Base-by-base conservation (phyloP, 2,113 vertebrate species). In the Alectura lathami region DNA sequence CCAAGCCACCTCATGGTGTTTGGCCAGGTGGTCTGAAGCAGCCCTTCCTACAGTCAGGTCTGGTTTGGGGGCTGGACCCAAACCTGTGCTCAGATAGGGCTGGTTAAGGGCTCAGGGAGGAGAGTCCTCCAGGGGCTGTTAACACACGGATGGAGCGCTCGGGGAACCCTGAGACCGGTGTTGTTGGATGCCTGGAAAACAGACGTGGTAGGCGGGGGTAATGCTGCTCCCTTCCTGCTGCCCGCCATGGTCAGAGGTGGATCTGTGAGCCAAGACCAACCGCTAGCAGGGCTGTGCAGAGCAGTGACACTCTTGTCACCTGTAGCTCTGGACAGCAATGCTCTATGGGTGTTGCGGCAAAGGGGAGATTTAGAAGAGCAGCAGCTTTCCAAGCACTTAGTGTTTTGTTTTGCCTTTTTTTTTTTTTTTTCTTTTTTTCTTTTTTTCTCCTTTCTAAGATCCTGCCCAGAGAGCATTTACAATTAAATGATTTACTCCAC, bases 401-500 rank as follows among this genome's bases (percentile, higher is more conserved):
- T 34, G 66, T 47, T 83, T 63, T 50, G 26, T 23, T 10, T 24
- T 50, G 4, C n/a, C n/a, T n/a, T n/a, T n/a, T n/a, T 48, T 23
- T 48, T 3, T 23, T 48, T 24, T 24, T 50, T 50, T 7, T 51
- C 15, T 15, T 51, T 51, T 27, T 14, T 29, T 51, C 21, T 36
- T 34, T 22, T n/a, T 40, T 9, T 2, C 17, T 12, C 22, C 26
- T 27, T 68, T 1, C 0, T 11, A 60, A 13, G 48, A 81, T 75
- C n/a, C 43, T 73, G 94, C 57, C 69, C 62, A 0, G 56, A 86
- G 62, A 79, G 36, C 70, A 82, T 90, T 88, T 93, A 75, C 90
- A 96, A 96, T 89, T 80, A 64, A 94, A 72, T 88, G 8, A 89
- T 90, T 95, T 88, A 91, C 80, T 91, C 57, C 51, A 81, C 64